Percentiles rank a stretch among this genome's conserved stretches.
Evolutionary conservation across 2,888 invertebrate species (phyloP).

Genomic region (Caradrina clavipalpis): DNA sequence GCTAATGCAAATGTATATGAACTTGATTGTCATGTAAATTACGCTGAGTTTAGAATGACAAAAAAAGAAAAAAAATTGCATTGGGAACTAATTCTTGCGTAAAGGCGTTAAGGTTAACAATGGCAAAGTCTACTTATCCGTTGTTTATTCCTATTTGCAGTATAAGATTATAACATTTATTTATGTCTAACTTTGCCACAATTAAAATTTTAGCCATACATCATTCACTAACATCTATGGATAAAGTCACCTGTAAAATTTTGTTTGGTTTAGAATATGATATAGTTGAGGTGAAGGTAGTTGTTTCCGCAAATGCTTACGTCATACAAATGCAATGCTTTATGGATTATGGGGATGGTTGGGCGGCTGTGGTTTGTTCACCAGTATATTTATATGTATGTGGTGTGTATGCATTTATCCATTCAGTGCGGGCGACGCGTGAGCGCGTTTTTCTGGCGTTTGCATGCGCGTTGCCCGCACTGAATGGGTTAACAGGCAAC

Average conservation of each 20-base stretch:
- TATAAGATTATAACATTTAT: background rate
- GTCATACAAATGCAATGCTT: background rate
- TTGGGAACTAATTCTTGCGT: background rate
- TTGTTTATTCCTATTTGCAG: background rate
- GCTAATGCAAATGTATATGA: background rate
- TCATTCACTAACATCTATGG: slow-evolving; percentile 25
- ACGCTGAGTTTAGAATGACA: background rate
- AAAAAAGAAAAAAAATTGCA: background rate
- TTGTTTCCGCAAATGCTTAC: slow-evolving; percentile 20
- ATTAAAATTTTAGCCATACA: slow-evolving; percentile 19
- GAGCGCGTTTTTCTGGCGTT: no score
- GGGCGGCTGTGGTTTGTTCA: background rate
- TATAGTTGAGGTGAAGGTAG: slow-evolving; percentile 10
- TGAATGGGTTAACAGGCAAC: no score
- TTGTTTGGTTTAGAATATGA: slow-evolving; percentile 1
- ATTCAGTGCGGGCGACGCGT: no score
- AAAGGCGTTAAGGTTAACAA: slow-evolving; percentile 1
- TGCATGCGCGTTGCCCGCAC: no score
- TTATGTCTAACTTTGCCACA: background rate
- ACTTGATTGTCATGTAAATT: background rate
- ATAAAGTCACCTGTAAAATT: slow-evolving; percentile 4
- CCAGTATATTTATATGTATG: slow-evolving; percentile 4
- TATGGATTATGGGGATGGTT: background rate
- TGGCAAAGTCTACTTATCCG: background rate
- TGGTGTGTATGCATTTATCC: background rate